phyloP scores from a whole-genome alignment of 2,113 vertebrate genomes.

The Syngnathus typhle region DNA sequence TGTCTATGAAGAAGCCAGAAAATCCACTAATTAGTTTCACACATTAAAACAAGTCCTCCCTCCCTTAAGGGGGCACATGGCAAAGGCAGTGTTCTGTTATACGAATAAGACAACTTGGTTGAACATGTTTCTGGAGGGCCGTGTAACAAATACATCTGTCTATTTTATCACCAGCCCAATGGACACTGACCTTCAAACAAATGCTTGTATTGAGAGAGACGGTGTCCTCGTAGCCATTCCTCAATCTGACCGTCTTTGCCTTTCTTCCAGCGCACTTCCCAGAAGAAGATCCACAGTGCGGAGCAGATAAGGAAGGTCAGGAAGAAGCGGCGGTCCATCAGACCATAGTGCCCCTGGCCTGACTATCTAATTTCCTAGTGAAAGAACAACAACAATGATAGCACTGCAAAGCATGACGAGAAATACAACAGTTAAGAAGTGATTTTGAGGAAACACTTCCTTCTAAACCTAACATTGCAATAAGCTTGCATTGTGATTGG shows the following conservation, averaged over 20 bases:
- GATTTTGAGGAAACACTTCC: neutral
- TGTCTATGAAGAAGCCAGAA: constrained; percentile 19
- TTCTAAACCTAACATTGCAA: neutral
- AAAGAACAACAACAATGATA: neutral
- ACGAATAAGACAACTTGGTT: too few species aligned
- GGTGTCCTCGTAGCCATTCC: constrained; percentile 73
- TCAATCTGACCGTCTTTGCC: constrained; percentile 72
- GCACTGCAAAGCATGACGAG: neutral
- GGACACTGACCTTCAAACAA: constrained; percentile 81
- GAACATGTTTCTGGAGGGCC: too few species aligned
- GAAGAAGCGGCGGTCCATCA: constrained; percentile 78
- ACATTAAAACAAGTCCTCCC: neutral
- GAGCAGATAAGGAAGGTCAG: constrained; percentile 74
- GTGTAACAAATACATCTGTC: neutral
- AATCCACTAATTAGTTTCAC: constrained; percentile 9
- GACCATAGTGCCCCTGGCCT: constrained; percentile 67
- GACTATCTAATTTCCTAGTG: neutral
- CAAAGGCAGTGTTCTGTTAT: neutral
- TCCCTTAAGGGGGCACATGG: neutral
- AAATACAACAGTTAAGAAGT: neutral
- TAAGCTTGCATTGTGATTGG: constrained; percentile 2
- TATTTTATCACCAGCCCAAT: constrained; percentile 1
- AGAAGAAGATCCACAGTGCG: constrained; percentile 75
- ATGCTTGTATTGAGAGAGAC: constrained; percentile 78
- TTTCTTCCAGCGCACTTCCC: constrained; percentile 78